Percentiles rank a stretch among this genome's conserved stretches.
These are phyloP conservation scores for Psettodes erumei DNA, from an alignment of 2,113 vertebrate species.

Conservation along the genomic window DNA sequence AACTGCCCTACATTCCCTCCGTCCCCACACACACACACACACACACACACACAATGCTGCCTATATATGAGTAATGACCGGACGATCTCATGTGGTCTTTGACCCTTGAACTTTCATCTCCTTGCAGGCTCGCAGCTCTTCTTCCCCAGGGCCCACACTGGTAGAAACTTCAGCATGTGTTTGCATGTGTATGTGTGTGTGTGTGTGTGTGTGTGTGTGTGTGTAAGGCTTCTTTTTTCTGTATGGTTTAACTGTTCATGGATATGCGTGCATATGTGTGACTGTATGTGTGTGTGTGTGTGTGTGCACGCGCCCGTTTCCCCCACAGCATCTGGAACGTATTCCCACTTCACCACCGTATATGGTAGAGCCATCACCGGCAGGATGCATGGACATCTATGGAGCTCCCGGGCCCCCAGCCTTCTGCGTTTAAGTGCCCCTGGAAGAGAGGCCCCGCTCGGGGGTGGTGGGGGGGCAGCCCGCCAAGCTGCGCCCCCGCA, in stretches of 20 bases:
- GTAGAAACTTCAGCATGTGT: conserved; percentile 29
- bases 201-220: not conserved
- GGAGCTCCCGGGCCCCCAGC: conserved; percentile 53
- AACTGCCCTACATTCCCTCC: conserved; percentile 74
- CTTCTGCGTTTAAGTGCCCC: conserved; percentile 63
- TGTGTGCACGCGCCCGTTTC: conserved; percentile 32
- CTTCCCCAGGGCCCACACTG: conserved; percentile 47
- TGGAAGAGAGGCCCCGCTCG: conserved; percentile 61
- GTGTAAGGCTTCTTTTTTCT: conserved; percentile 4
- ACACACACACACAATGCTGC: conserved; percentile 42
- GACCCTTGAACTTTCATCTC: conserved; percentile 65
- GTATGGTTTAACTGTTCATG: conserved; percentile 16
- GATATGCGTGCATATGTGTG: not conserved
- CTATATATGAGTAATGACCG: conserved; percentile 63
- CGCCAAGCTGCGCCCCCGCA: conserved; percentile 43
- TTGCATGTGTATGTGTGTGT: conserved; percentile 2
- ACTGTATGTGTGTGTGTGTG: conserved; percentile 2
- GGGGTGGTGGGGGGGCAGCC: conserved; percentile 40
- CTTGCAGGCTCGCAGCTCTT: conserved; percentile 28
- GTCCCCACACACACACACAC: conserved; percentile 23
- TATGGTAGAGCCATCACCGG: conserved; percentile 75
- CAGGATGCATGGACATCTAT: conserved; percentile 72
- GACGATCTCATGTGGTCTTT: conserved; percentile 65
- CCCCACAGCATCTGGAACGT: conserved; percentile 77
- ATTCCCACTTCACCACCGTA: conserved; percentile 73